Percentiles rank a stretch among this genome's conserved stretches.
Evolutionary conservation across 2,113 vertebrate species (phyloP).

Genomic region (Ancistrus triradiatus): DNA sequence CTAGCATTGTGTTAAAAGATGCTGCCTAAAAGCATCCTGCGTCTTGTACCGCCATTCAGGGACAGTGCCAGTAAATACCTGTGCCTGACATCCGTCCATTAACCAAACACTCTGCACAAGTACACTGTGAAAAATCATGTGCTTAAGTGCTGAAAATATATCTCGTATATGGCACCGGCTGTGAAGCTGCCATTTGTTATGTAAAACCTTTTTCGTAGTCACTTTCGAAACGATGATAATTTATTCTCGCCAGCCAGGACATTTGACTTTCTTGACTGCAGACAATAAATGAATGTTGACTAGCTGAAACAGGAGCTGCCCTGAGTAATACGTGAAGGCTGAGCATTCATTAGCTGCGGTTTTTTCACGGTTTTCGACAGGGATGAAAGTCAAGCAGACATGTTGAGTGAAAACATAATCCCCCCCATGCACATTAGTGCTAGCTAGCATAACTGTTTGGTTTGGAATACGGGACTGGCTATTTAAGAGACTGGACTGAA

Average conservation of each 20-base stretch:
- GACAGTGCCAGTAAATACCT: background rate
- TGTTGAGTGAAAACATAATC: too few relatives aligned
- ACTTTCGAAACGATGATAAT: constrained; percentile 3
- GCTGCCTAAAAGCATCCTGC: too few relatives aligned
- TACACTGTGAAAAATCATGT: constrained; percentile 1
- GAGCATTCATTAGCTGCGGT: background rate
- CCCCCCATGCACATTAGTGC: too few relatives aligned
- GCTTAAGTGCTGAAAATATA: constrained; percentile 6
- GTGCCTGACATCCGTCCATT: constrained; percentile 3
- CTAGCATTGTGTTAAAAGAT: too few relatives aligned
- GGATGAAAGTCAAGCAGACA: too few relatives aligned
- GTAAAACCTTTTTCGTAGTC: background rate
- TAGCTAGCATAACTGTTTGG: too few relatives aligned
- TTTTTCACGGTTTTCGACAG: too few relatives aligned
- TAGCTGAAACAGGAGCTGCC: background rate
- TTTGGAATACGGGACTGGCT: too few relatives aligned
- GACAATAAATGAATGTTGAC: constrained; percentile 11
- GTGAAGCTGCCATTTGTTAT: background rate
- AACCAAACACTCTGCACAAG: background rate
- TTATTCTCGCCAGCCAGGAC: constrained; percentile 15
- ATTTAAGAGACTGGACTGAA: too few relatives aligned
- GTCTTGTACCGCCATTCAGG: background rate
- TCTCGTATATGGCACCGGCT: background rate
- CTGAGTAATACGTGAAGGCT: background rate
- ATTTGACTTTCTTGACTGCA: constrained; percentile 28